Percentiles rank a stretch among this genome's conserved stretches.
Evolutionary conservation across 2,113 vertebrate species (phyloP).

Genomic region (Psittacula cyanocephala): DNA sequence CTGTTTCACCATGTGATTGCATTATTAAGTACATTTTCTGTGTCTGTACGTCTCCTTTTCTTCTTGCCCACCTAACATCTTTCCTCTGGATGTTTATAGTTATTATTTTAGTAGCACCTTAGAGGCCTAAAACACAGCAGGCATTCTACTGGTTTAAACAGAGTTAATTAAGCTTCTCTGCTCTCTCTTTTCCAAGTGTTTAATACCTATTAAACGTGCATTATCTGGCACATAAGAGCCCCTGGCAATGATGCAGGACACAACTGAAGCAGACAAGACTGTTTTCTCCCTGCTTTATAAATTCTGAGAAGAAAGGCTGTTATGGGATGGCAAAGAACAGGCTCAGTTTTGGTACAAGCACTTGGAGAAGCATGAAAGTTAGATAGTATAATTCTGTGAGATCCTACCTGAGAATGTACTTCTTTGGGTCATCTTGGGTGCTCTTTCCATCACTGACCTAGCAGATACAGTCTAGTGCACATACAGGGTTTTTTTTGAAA

Average conservation of each 20-base stretch:
- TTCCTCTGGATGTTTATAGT: not conserved
- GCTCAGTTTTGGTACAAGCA: not conserved
- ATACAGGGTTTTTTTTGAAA: not conserved
- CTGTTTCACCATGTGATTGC: not conserved
- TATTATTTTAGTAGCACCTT: not conserved
- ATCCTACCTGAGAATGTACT: not conserved
- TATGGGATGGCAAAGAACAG: not conserved
- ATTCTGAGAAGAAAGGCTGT: not conserved
- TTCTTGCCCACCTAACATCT: not conserved
- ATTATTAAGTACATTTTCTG: not conserved
- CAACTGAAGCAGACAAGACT: not conserved
- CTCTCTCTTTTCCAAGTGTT: not conserved
- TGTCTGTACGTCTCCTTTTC: not conserved
- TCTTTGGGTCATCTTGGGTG: not conserved
- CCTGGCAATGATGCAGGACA: not conserved
- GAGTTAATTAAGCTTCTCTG: slow-evolving; percentile 19
- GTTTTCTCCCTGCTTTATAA: not conserved
- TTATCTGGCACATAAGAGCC: not conserved
- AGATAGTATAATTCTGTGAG: not conserved
- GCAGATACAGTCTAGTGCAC: not conserved
- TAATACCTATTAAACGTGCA: not conserved
- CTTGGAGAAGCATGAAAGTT: not conserved
- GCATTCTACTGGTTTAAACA: not conserved
- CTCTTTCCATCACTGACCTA: not conserved
- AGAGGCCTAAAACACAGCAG: not conserved